Conservation (phyloP, 1,140 invertebrate species). For the Heliconius nattereri region DNA sequence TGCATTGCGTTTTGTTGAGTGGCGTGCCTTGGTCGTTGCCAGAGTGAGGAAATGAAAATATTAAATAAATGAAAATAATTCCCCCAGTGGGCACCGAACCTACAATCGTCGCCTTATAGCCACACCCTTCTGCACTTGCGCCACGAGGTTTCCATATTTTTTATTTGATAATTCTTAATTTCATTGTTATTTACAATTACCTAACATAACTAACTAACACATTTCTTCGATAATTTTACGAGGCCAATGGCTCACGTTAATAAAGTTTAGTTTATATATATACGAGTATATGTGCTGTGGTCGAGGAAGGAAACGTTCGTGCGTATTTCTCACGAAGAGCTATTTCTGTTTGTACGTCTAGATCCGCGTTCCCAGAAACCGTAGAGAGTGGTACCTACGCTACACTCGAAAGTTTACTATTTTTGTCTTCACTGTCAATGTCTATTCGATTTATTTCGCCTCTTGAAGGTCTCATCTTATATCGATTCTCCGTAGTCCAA, state of each 20-base stretch:
- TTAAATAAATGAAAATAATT: too few relatives aligned
- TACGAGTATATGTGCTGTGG: neutral
- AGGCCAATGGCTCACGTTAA: slow-evolving; percentile 31
- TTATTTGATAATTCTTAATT: neutral
- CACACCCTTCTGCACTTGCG: too few relatives aligned
- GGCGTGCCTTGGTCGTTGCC: too few relatives aligned
- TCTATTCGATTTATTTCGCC: slow-evolving; percentile 40
- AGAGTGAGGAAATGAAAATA: too few relatives aligned
- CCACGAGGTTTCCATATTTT: neutral
- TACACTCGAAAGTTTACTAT: slow-evolving; percentile 50
- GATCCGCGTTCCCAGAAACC: slow-evolving; percentile 49
- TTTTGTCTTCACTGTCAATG: slow-evolving; percentile 57
- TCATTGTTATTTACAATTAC: neutral
- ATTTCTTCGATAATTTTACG: slow-evolving; percentile 1
- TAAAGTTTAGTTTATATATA: slow-evolving; percentile 29
- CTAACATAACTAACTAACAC: neutral
- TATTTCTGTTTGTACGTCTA: slow-evolving; percentile 52
- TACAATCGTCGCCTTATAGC: too few relatives aligned
- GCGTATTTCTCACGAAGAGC: slow-evolving; percentile 52
- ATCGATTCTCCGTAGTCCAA: slow-evolving; percentile 10
- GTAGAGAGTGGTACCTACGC: slow-evolving; percentile 45
- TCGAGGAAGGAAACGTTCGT: slow-evolving; percentile 50
- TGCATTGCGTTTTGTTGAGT: too few relatives aligned
- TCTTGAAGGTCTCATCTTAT: slow-evolving; percentile 23
- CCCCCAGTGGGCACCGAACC: too few relatives aligned